Evolutionary conservation across 1,140 invertebrate genomes (phyloP), one percentile per base, ranked within the genome.

Genomic region (Drusus annulatus): DNA sequence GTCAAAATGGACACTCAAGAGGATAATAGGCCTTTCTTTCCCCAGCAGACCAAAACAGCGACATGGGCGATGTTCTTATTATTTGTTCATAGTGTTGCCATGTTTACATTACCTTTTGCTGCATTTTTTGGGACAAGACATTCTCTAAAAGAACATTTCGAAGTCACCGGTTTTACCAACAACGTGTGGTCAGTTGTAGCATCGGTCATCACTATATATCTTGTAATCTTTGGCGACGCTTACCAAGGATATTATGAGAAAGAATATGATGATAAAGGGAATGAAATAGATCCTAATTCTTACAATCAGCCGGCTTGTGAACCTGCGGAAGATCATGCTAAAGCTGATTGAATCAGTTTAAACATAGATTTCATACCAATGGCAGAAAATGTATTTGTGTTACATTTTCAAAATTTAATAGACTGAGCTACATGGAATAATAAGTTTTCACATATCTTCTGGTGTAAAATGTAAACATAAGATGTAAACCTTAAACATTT

Each of bases 41-140:
- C 90, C 62, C 84, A 78, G 65, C 88, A 91, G 21, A 89, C 89
- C 6, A 85, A 86, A 85, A 85, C 88, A 83, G 89, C 88, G 51
- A 85, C 86, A 7, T 86, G 86, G 79, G 92, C 92, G n/a, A 86
- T 95, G 50, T 89, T 91, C 56, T 91, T 91, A 82, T 87, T 97
- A 16, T 90, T 96, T 54, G 87, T 96, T n/a, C 96, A 94, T 84
- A 96, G 94, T 88, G 85, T 93, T 60, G 91, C 94, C 3, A 96
- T 97, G 95, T 96, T 96, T 84, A 94, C 94, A 6, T 85, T 96
- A 76, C 96, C 96, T 3, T 95, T 97, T 87, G 85, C 88, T 19
- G 91, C 93, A 54, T 97, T 94, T 88, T 96, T 94, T 88, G 92
- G 92, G 13, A 90, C 92, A 13, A 90, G 90, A 78, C 90, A 93